phyloP scores from a whole-genome alignment of 2,113 vertebrate genomes.

The Lamprotornis superbus region DNA sequence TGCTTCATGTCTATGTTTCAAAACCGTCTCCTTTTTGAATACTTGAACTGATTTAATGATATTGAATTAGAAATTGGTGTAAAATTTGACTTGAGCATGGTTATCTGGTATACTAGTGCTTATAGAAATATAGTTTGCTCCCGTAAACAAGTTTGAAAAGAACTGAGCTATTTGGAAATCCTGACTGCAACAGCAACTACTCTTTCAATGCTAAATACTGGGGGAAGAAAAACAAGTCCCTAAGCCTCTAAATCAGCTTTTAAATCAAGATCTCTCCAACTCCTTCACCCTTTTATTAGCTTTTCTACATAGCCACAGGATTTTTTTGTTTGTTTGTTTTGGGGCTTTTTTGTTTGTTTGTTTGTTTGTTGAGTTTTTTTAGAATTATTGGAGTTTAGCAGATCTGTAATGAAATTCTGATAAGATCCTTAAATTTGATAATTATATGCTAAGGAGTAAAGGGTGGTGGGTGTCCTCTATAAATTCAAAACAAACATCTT shows the following conservation, averaged over 20 bases:
- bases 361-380: background rate
- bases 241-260: background rate
- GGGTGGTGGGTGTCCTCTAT: background rate
- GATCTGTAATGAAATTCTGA: background rate
- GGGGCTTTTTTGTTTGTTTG: too few relatives aligned
- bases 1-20: background rate
- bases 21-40: background rate
- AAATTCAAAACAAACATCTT: background rate
- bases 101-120: background rate
- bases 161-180: background rate
- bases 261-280: background rate
- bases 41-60: background rate
- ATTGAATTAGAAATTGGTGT: background rate
- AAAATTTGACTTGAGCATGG: background rate
- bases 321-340: too few relatives aligned
- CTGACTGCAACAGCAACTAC: background rate
- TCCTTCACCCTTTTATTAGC: background rate
- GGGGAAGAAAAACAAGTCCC: background rate
- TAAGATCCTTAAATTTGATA: background rate
- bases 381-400: background rate
- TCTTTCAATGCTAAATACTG: background rate
- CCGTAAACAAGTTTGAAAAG: background rate
- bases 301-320: too few relatives aligned
- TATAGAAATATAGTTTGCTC: background rate
- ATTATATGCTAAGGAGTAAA: background rate